Evolutionary conservation across 1,140 invertebrate species (phyloP).

Genomic region (Halictus rubicundus): DNA sequence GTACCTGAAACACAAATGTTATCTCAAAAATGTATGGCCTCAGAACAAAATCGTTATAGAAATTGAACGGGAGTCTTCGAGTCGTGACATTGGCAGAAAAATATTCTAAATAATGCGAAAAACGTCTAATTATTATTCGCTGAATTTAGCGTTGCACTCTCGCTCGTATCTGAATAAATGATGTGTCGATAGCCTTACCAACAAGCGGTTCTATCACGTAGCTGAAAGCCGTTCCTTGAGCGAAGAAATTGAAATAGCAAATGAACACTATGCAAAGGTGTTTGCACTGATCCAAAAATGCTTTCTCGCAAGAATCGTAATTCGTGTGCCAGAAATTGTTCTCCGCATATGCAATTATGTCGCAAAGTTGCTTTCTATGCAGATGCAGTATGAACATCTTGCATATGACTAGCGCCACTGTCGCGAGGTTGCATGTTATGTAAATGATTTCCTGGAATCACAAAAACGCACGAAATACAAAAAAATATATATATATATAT

Average conservation of each 20-base stretch:
- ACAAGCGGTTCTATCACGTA: conserved; percentile 51
- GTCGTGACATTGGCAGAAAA: no score
- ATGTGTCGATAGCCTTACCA: conserved; percentile 32
- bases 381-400: conserved; percentile 30
- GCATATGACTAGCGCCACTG: neutral
- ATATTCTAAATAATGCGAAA: no score
- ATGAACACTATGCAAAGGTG: conserved; percentile 37
- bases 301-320: conserved; percentile 35
- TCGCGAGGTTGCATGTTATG: conserved; percentile 30
- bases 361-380: conserved; percentile 23
- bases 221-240: conserved; percentile 16
- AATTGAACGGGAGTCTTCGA: no score
- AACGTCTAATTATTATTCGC: no score
- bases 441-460: conserved; percentile 44
- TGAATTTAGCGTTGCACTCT: no score
- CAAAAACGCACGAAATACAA: neutral
- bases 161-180: no score
- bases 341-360: conserved; percentile 37
- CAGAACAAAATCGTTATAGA: no score
- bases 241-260: conserved; percentile 39
- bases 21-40: no score
- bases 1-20: no score
- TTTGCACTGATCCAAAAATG: conserved; percentile 19
- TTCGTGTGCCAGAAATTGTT: conserved; percentile 54
- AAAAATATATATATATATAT: no score